A percentile compares a stretch with the other conserved stretches of the same genome.
These are phyloP conservation scores for Carpatolechia fugitivella DNA, from an alignment of 2,888 invertebrate genomes.

Conservation along the genomic window DNA sequence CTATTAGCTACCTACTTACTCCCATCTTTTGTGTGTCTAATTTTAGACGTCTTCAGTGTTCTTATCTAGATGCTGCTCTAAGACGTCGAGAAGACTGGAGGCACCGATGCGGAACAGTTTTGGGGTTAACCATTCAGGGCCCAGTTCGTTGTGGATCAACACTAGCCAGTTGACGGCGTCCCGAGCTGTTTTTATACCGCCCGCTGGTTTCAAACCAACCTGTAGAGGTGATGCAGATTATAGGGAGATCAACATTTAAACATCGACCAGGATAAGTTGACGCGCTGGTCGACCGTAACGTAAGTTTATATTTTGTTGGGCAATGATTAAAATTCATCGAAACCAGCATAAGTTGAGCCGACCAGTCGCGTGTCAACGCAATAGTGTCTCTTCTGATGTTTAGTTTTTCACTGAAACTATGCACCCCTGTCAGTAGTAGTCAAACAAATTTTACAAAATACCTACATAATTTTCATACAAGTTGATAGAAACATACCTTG, in stretches of 20 bases:
- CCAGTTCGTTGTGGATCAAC: slow-evolving; percentile 90
- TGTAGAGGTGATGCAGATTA: slow-evolving; percentile 39
- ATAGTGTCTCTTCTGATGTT: too few species aligned
- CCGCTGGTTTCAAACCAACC: slow-evolving; percentile 99
- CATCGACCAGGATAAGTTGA: too few species aligned
- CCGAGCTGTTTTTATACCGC: slow-evolving; percentile 91
- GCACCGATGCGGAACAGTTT: slow-evolving; percentile 96
- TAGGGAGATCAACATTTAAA: not conserved
- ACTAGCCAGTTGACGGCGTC: slow-evolving; percentile 94
- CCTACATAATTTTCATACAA: not conserved
- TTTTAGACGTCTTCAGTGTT: too few species aligned
- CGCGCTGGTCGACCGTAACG: too few species aligned
- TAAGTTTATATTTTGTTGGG: too few species aligned
- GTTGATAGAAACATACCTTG: slow-evolving; percentile 69
- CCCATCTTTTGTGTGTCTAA: too few species aligned
- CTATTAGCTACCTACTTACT: too few species aligned
- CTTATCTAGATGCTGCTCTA: slow-evolving; percentile 79
- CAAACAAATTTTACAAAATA: not conserved
- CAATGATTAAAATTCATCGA: too few species aligned
- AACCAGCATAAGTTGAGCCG: too few species aligned
- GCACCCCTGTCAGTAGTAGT: too few species aligned
- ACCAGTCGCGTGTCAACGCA: too few species aligned
- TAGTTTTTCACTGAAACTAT: too few species aligned
- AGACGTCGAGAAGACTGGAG: slow-evolving; percentile 91
- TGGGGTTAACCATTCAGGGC: slow-evolving; percentile 90